Evolutionary conservation across 2,113 vertebrate genomes (phyloP), one percentile per base, ranked within the genome.

Genomic region (Leucoraja erinaceus): DNA sequence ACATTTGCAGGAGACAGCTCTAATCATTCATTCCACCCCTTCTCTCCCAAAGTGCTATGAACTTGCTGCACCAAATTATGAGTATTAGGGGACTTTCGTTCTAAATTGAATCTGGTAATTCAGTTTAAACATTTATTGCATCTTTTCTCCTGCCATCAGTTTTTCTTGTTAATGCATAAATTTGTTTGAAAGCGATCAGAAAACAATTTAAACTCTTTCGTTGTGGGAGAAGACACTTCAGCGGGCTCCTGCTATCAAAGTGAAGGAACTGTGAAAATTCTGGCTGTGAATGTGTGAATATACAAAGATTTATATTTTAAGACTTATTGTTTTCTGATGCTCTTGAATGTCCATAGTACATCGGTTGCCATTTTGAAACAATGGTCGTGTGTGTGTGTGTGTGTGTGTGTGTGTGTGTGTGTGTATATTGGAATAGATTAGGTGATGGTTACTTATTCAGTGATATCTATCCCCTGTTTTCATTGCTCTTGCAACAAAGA

Each of bases 31-130:
- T 9, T 25, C 61, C 88, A 72, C 18, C 63, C 31, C 31, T 68
- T 31, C 25, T 77, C 83, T 86, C 56, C 56, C 1, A 63, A 86
- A 10, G 88, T 47, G 7, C 88, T 72, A 33, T 66, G 6, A 70
- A 47, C 66, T 70, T 72, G 33, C 8, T 7, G 20, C 22, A 25
- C 16, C 83, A 91, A 90, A 38, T 72, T 47, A 72, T 68, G 33
- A 68, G 10, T 38, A 25, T 25, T 91, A 22, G 54, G 3, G 59
- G 86, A 68, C 12, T 70, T 72, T 25, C 3, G 4, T 47, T 28
- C 33, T 68, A 54, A 91, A 91, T 88, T 91, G 33, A 91, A 74
- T 91, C 38, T 72, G 11, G 10, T 91, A 66, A 63, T 88, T 63
- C 83, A n/a, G 59, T 31, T 88, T 31, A 66, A 31, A n/a, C 83